Percentiles rank a stretch among this genome's conserved stretches.
phyloP scores from a whole-genome alignment of 2,113 vertebrate species.

The Carollia perspicillata region DNA sequence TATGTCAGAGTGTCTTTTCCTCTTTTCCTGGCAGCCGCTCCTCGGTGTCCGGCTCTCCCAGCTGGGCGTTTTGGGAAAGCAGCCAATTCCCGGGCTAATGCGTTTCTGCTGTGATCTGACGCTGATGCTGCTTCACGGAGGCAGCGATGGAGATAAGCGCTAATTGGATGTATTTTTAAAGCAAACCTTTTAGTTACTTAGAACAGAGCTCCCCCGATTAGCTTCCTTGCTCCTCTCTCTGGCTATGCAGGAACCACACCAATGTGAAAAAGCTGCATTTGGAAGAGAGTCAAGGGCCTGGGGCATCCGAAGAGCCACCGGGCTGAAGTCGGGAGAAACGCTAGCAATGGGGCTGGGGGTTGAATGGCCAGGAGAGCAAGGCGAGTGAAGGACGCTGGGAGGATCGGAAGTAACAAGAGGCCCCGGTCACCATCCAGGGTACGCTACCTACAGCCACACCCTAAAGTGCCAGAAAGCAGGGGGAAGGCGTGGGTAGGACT shows the following conservation, averaged over 20 bases:
- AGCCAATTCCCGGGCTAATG: constrained; percentile 59
- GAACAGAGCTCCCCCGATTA: constrained; percentile 56
- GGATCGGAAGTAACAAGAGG: background rate
- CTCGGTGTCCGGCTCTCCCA: background rate
- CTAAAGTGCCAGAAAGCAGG: background rate
- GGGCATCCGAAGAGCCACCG: background rate
- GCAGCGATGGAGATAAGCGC: constrained; percentile 31
- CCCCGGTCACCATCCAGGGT: background rate
- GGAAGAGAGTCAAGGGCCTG: background rate
- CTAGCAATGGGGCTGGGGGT: background rate
- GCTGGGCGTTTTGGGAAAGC: constrained; percentile 48
- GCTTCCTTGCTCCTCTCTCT: constrained; percentile 2
- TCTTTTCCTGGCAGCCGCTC: background rate
- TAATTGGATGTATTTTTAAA: constrained; percentile 70
- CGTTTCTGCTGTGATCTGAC: constrained; percentile 58
- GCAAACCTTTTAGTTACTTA: constrained; percentile 69
- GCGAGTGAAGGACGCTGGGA: no score
- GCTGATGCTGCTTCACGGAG: background rate
- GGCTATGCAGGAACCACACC: background rate
- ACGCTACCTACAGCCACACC: background rate
- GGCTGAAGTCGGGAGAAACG: background rate
- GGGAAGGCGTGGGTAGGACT: fast-evolving
- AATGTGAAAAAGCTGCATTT: background rate
- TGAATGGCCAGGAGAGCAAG: background rate
- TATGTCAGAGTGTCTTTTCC: constrained; percentile 2